These are phyloP conservation scores for Leptinotarsa peninsularis DNA, from an alignment of 2,888 invertebrate genomes.

Conservation along the genomic window DNA sequence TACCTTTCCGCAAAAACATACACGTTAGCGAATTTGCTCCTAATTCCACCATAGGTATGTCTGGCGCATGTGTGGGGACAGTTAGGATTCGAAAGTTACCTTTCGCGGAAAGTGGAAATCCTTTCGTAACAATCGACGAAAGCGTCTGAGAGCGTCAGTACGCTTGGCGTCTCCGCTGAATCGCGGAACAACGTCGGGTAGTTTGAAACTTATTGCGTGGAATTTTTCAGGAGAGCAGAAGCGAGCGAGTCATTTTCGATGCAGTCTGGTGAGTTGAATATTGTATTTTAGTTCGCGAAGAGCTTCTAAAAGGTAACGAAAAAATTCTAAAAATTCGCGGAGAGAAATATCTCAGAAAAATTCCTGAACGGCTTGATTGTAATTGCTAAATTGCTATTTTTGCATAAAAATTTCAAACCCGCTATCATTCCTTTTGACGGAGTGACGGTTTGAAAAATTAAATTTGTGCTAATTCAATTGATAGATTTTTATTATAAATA, in stretches of 20 bases:
- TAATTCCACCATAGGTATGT: not conserved
- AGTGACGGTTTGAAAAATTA: too few species aligned
- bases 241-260: not conserved
- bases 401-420: too few species aligned
- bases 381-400: too few species aligned
- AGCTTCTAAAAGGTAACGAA: too few species aligned
- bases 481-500: too few species aligned
- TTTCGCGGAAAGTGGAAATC: conserved; percentile 28
- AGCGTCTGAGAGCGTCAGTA: conserved; percentile 31
- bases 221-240: not conserved
- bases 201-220: conserved; percentile 5
- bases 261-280: not conserved
- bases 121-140: conserved; percentile 30
- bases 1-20: not conserved
- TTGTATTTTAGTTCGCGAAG: not conserved
- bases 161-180: conserved; percentile 30
- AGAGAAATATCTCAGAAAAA: too few species aligned
- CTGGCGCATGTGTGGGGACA: conserved; percentile 30
- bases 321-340: too few species aligned
- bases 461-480: too few species aligned
- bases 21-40: not conserved
- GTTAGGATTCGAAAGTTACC: conserved; percentile 26
- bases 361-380: too few species aligned
- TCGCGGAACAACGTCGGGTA: not conserved
- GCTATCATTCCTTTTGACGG: too few species aligned